Evolutionary conservation across 2,797 vertebrate genomes (phyloP).

Genomic region (Nyctibius grandis): DNA sequence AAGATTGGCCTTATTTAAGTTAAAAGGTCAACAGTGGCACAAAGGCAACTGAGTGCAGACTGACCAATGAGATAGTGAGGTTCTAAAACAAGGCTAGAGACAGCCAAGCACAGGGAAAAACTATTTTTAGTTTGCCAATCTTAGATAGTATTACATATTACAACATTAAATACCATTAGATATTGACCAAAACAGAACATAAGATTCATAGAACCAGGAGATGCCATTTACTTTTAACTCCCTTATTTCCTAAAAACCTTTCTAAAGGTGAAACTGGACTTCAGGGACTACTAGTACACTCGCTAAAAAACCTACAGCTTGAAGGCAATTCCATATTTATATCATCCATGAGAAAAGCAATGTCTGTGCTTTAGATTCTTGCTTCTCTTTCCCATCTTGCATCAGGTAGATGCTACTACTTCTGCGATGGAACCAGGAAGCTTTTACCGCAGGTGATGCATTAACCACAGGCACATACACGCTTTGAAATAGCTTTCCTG

Average conservation of each 20-base stretch:
- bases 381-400: background rate
- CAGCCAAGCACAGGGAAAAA: background rate
- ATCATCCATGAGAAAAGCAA: background rate
- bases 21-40: background rate
- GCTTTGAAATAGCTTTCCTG: background rate
- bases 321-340: background rate
- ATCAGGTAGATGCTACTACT: background rate
- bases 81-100: background rate
- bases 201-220: background rate
- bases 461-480: background rate
- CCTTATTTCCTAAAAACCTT: background rate
- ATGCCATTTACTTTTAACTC: background rate
- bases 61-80: background rate
- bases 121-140: background rate
- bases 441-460: background rate
- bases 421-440: background rate
- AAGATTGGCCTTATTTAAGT: background rate
- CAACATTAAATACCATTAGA: background rate
- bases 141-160: background rate
- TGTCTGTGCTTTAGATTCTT: background rate
- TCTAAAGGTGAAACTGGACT: background rate
- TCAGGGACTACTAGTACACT: background rate
- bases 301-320: background rate
- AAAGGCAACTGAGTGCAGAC: background rate
- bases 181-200: background rate